Conservation (phyloP, 2,797 vertebrate genomes). For the Micropoecilia bifurca region DNA sequence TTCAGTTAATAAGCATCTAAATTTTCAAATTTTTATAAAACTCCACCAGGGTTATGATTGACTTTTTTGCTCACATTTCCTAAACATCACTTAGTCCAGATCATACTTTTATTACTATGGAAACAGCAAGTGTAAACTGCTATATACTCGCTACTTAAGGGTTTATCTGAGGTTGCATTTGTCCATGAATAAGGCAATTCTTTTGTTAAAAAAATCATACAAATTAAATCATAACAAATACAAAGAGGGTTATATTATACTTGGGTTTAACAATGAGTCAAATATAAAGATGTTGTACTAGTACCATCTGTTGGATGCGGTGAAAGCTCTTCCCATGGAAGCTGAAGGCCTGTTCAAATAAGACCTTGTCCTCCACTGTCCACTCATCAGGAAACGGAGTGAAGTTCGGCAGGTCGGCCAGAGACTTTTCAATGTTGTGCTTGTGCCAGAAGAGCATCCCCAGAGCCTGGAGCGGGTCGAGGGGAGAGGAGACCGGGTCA, state of each 20-base stretch:
- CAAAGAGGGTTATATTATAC: neutral
- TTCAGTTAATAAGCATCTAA: neutral
- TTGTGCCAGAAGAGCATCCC: conserved; percentile 99
- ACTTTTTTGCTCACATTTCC: neutral
- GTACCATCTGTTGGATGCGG: conserved; percentile 97
- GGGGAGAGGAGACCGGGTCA: neutral
- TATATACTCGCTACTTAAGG: neutral
- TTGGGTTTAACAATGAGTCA: neutral
- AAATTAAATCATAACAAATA: neutral
- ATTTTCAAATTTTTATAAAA: neutral
- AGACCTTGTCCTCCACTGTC: conserved; percentile 96
- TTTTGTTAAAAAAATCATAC: neutral
- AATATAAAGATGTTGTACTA: neutral
- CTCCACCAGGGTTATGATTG: neutral
- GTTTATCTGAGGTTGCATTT: neutral
- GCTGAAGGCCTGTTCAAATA: conserved; percentile 97
- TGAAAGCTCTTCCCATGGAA: conserved; percentile 98
- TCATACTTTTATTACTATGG: neutral
- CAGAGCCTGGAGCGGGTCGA: conserved; percentile 82
- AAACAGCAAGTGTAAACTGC: neutral
- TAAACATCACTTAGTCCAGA: neutral
- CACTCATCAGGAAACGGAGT: conserved; percentile 98
- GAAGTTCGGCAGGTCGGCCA: conserved; percentile 96
- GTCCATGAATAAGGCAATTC: no score
- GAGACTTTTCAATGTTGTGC: conserved; percentile 95